phyloP scores from a whole-genome alignment of 2,888 invertebrate species.

The Callyntrura guangdongensis region DNA sequence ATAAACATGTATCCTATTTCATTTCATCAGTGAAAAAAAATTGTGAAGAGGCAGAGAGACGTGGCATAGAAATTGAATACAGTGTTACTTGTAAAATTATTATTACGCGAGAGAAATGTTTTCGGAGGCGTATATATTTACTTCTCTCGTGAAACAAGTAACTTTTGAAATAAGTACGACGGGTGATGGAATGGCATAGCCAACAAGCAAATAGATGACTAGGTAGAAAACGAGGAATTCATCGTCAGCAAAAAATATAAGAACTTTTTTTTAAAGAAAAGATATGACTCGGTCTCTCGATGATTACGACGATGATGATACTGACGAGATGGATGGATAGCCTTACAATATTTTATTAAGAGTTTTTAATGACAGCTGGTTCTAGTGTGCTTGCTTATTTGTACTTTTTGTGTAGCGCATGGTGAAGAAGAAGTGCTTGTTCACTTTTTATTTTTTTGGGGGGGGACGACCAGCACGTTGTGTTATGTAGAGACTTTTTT shows the following conservation, averaged over 20 bases:
- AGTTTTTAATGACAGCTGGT: constrained; percentile 75
- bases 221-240: constrained; percentile 56
- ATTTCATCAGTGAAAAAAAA: constrained; percentile 41
- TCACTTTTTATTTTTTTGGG: constrained; percentile 62
- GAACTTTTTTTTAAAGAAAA: constrained; percentile 21
- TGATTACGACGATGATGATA: constrained; percentile 16
- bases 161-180: constrained; percentile 34
- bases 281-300: constrained; percentile 31
- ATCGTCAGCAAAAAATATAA: constrained; percentile 54
- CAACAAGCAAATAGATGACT: constrained; percentile 69
- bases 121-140: constrained; percentile 60
- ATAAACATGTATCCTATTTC: constrained; percentile 74
- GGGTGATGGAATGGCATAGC: constrained; percentile 38
- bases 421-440: constrained; percentile 61
- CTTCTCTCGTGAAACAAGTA: constrained; percentile 24
- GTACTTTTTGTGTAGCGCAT: neutral
- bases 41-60: constrained; percentile 39
- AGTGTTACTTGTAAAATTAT: constrained; percentile 60
- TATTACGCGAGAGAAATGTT: constrained; percentile 61
- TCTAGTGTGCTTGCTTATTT: constrained; percentile 50
- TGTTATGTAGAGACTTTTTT: constrained; percentile 10
- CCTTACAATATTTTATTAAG: constrained; percentile 70
- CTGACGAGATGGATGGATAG: constrained; percentile 68
- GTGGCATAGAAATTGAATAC: constrained; percentile 63
- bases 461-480: constrained; percentile 1